Evolutionary conservation across 2,797 vertebrate species (phyloP).

Genomic region (Falco biarmicus): DNA sequence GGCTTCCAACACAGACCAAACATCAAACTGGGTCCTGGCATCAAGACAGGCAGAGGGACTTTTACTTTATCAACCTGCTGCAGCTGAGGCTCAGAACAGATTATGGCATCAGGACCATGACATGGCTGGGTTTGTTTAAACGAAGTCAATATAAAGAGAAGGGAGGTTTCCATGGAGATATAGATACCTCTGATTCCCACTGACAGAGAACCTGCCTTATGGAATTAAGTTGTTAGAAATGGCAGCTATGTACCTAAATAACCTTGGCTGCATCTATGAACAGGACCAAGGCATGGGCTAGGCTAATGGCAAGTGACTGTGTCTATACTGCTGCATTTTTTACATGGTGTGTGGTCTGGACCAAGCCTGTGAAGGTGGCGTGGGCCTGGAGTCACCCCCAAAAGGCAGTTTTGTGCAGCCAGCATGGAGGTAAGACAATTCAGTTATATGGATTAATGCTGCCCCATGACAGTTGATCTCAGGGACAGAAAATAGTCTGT

Average conservation of each 20-base stretch:
- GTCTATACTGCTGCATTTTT: not conserved
- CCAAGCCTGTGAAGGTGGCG: fast-evolving
- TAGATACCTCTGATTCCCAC: not conserved
- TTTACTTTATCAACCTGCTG: not conserved
- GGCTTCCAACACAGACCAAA: not conserved
- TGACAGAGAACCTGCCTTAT: not conserved
- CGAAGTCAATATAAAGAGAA: not conserved
- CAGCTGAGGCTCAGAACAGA: not conserved
- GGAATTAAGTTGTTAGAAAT: not conserved
- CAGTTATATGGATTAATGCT: not conserved
- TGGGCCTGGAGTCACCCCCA: not conserved
- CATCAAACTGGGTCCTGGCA: not conserved
- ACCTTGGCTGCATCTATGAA: not conserved
- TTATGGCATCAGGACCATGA: not conserved
- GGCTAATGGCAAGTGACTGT: not conserved
- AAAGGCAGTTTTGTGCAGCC: not conserved
- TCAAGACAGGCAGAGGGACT: not conserved
- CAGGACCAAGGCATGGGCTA: not conserved
- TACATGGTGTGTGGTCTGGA: not conserved
- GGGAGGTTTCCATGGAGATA: not conserved
- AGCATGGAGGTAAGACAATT: not conserved
- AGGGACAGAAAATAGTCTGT: not conserved
- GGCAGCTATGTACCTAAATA: not conserved
- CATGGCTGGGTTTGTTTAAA: not conserved
- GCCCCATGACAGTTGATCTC: not conserved